Conservation (phyloP, 2,888 invertebrate species). For the Drosophila hawaiiensis region DNA sequence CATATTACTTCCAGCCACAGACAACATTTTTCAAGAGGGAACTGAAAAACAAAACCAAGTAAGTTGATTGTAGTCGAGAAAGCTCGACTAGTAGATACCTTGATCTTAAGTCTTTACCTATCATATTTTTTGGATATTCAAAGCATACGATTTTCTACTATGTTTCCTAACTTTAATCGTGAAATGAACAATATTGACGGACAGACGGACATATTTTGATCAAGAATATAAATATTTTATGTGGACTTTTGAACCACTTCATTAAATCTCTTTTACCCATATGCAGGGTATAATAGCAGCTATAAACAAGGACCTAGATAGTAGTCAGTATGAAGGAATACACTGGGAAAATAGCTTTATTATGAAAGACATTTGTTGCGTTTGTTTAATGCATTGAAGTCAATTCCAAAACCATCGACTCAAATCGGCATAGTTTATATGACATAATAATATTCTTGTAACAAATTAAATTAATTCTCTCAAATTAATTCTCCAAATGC, state of each 20-base stretch:
- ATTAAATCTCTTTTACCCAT: not conserved
- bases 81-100: not conserved
- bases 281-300: not conserved
- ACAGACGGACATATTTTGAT: too few relatives aligned
- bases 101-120: not conserved
- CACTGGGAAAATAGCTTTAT: constrained; percentile 4
- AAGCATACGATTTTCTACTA: not conserved
- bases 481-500: not conserved
- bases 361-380: not conserved
- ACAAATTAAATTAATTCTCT: too few relatives aligned
- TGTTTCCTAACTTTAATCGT: not conserved
- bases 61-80: not conserved
- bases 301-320: not conserved
- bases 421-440: not conserved
- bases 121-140: not conserved
- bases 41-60: too few relatives aligned
- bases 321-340: not conserved
- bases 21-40: not conserved
- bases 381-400: not conserved
- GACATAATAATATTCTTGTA: not conserved
- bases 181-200: too few relatives aligned
- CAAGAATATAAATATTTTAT: not conserved
- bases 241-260: not conserved
- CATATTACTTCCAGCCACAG: constrained; percentile 29
- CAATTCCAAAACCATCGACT: not conserved